Evolutionary conservation across 2,888 invertebrate species (phyloP).

Genomic region (Biston betularia): DNA sequence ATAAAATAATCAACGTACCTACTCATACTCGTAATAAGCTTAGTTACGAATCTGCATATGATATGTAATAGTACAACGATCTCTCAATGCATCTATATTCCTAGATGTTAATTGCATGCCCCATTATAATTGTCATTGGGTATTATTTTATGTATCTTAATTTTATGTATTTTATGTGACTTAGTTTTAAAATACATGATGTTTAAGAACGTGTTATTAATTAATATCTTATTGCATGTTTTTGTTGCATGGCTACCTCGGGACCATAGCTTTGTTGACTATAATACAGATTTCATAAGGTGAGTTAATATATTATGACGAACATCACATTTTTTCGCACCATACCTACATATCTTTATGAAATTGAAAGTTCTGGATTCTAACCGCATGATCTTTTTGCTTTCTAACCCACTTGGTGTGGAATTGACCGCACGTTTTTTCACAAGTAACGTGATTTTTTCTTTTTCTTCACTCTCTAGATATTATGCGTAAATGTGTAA

Average conservation of each 20-base stretch:
- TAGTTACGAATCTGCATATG: not conserved
- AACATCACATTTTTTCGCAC: conserved; percentile 2
- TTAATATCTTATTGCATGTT: conserved; percentile 75
- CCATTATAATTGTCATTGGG: not conserved
- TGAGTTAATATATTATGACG: conserved; percentile 56
- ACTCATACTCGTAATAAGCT: not conserved
- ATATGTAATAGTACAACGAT: not conserved
- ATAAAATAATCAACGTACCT: not conserved
- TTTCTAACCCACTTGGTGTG: conserved; percentile 13
- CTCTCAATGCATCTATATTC: not conserved
- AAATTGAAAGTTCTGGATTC: not conserved
- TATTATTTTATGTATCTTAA: no score
- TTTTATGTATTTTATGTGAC: no score
- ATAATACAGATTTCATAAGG: conserved; percentile 78
- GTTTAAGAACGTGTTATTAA: conserved; percentile 24
- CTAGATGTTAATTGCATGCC: not conserved
- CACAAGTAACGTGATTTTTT: not conserved
- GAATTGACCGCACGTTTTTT: conserved; percentile 5
- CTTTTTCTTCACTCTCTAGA: not conserved
- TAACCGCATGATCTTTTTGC: conserved; percentile 6
- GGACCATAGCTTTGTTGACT: conserved; percentile 84
- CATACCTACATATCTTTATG: not conserved
- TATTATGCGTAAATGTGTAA: not conserved
- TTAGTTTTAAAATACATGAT: not conserved
- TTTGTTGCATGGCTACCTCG: conserved; percentile 81